Percentiles rank a stretch among this genome's conserved stretches.
Conservation (phyloP, 2,797 vertebrate species). For the Melanitta fusca region DNA sequence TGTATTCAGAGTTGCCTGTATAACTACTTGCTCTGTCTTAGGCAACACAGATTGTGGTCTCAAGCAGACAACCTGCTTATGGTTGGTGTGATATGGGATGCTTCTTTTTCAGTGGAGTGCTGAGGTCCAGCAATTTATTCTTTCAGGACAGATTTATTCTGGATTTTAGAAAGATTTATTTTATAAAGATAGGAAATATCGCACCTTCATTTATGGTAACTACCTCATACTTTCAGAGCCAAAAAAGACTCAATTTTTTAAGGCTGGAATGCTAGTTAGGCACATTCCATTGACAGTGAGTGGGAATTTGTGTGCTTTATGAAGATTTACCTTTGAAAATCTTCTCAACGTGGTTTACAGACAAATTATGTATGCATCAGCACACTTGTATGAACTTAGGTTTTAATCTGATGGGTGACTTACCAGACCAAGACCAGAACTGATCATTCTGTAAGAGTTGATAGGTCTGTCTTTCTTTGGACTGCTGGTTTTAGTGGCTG, state of each 20-base stretch:
- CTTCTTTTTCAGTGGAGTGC: not conserved
- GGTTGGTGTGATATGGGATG: not conserved
- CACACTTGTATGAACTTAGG: fast-evolving
- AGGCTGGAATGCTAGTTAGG: not conserved
- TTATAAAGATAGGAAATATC: not conserved
- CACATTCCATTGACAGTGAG: not conserved
- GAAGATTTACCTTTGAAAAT: not conserved
- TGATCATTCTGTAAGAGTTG: not conserved
- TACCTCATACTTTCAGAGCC: not conserved
- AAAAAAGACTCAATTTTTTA: not conserved
- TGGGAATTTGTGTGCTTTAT: not conserved
- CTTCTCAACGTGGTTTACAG: not conserved
- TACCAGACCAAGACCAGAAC: not conserved
- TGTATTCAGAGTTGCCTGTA: not conserved
- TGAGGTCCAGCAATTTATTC: not conserved
- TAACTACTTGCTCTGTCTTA: not conserved
- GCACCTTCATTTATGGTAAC: not conserved
- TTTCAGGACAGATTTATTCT: not conserved
- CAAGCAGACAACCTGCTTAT: not conserved
- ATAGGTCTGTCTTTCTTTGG: not conserved
- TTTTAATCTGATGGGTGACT: not conserved
- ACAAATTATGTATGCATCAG: not conserved
- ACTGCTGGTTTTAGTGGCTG: not conserved
- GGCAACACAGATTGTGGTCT: not conserved
- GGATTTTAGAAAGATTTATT: not conserved